Evolutionary conservation across 92 coral and sea anemone genomes (phyloP).

Genomic region (Phenganax stokvisi): DNA sequence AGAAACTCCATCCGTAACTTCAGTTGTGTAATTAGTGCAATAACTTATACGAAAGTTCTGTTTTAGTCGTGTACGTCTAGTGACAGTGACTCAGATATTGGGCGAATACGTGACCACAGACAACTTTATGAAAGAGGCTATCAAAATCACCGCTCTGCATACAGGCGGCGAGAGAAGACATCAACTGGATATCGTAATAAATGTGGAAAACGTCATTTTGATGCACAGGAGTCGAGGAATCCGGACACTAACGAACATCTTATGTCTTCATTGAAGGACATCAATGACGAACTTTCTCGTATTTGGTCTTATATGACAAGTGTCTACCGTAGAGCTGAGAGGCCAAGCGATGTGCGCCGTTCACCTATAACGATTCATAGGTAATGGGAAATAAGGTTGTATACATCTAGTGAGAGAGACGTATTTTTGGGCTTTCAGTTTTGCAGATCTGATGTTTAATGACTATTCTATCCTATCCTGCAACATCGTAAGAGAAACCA

Average conservation of each 20-base stretch:
- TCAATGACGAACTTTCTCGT: conserved; percentile 37
- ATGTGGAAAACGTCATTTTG: neutral
- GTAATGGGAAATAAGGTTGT: neutral
- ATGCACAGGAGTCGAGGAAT: neutral
- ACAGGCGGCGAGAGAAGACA: conserved; percentile 1
- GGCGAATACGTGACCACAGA: neutral
- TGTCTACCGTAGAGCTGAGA: conserved; percentile 32
- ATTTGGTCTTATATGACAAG: conserved; percentile 37
- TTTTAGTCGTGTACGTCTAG: conserved; percentile 18
- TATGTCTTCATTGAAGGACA: conserved; percentile 35
- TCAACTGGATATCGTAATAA: conserved; percentile 17
- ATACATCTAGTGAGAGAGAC: too few species aligned
- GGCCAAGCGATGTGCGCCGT: conserved; percentile 1
- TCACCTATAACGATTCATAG: neutral
- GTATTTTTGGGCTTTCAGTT: too few species aligned
- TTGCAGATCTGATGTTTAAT: neutral
- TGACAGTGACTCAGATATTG: conserved; percentile 27
- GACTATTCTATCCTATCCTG: neutral
- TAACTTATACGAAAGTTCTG: too few species aligned
- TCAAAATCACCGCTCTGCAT: conserved; percentile 1
- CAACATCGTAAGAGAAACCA: neutral
- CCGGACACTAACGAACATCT: conserved; percentile 32
- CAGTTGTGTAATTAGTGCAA: too few species aligned
- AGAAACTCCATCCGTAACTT: too few species aligned
- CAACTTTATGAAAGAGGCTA: conserved; percentile 1